Percentiles rank a stretch among this genome's conserved stretches.
phyloP scores from a whole-genome alignment of 37 sponge, comb jelly and placozoan genomes.

The Haliclona indistincta region DNA sequence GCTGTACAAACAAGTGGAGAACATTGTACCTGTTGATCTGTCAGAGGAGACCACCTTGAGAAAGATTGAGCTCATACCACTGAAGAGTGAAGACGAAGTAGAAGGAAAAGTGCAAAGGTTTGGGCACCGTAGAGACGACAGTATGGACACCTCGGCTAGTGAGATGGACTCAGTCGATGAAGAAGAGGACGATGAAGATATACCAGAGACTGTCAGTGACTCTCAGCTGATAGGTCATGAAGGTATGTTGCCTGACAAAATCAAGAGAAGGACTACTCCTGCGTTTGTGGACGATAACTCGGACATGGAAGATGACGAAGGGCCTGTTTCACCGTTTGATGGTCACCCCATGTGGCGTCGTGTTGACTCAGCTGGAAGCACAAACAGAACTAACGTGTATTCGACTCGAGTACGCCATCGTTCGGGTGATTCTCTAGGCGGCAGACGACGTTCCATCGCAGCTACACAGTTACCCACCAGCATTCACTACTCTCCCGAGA shows the following conservation, averaged over 20 bases:
- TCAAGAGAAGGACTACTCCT: background rate
- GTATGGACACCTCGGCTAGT: conserved; percentile 34
- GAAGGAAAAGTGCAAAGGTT: conserved; percentile 8
- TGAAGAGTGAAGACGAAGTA: conserved; percentile 35
- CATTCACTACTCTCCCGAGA: background rate
- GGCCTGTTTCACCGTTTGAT: background rate
- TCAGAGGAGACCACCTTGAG: background rate
- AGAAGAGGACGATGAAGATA: conserved; percentile 14
- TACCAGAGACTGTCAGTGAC: conserved; percentile 24
- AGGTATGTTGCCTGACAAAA: background rate
- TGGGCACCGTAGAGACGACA: conserved; percentile 14
- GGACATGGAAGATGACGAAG: background rate
- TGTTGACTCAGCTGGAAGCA: background rate
- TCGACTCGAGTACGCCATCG: background rate
- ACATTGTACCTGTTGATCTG: conserved; percentile 6
- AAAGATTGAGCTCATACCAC: conserved; percentile 32
- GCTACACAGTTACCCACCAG: background rate
- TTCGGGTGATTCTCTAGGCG: background rate
- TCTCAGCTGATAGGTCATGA: conserved; percentile 32
- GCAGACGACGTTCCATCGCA: background rate
- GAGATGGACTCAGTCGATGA: conserved; percentile 42
- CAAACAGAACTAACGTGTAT: background rate
- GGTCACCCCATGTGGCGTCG: background rate
- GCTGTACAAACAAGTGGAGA: conserved; percentile 23
- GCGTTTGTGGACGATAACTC: background rate